phyloP scores from a whole-genome alignment of 1,140 invertebrate genomes.

The Lasioglossum baleicum region DNA sequence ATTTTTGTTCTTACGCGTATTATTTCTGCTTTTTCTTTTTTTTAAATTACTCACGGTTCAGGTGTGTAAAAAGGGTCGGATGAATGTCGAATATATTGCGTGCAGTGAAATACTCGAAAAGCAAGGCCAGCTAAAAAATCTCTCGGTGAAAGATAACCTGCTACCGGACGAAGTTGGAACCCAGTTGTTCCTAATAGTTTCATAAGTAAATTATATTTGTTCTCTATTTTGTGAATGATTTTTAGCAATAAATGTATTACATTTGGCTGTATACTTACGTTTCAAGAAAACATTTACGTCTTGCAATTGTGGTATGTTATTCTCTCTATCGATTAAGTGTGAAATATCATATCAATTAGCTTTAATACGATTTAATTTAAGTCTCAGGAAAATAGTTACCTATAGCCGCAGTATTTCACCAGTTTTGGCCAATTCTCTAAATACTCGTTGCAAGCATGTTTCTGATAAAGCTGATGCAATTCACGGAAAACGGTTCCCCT shows the following conservation, averaged over 20 bases:
- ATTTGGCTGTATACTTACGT: slow-evolving; percentile 83
- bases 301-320: slow-evolving; percentile 94
- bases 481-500: slow-evolving; percentile 96
- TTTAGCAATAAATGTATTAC: too few relatives aligned
- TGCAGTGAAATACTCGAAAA: slow-evolving; percentile 98
- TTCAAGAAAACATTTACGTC: slow-evolving; percentile 96
- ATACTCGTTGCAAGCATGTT: slow-evolving; percentile 97
- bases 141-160: slow-evolving; percentile 96
- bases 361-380: too few relatives aligned
- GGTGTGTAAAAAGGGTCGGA: slow-evolving; percentile 99
- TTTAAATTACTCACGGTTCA: slow-evolving; percentile 87
- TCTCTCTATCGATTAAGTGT: slow-evolving; percentile 77
- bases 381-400: slow-evolving; percentile 78
- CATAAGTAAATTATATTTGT: background rate
- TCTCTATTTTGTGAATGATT: background rate
- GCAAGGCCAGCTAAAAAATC: slow-evolving; percentile 96
- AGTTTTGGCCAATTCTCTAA: slow-evolving; percentile 97
- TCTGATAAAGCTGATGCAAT: slow-evolving; percentile 93
- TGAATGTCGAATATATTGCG: slow-evolving; percentile 98
- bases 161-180: slow-evolving; percentile 97
- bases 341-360: background rate
- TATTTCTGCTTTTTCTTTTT: too few relatives aligned
- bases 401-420: slow-evolving; percentile 97
- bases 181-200: slow-evolving; percentile 88
- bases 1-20: too few relatives aligned